Evolutionary conservation across 2,888 invertebrate species (phyloP).

Genomic region (Geotrupes spiniger): DNA sequence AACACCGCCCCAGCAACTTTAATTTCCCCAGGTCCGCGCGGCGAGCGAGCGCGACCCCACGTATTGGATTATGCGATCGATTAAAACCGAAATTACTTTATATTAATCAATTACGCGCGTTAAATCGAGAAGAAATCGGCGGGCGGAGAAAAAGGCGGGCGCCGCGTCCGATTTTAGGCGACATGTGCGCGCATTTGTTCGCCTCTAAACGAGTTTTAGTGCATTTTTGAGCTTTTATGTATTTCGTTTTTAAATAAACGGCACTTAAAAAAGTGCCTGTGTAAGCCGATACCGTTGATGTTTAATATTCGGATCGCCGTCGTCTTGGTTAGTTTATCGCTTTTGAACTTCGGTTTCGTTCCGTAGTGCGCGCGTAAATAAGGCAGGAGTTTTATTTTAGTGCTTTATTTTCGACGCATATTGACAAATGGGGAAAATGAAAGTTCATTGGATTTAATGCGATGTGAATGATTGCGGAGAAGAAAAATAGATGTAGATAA

Average conservation of each 20-base stretch:
- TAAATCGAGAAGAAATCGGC: slow-evolving; percentile 21
- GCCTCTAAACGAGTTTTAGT: slow-evolving; percentile 18
- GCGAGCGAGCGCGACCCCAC: slow-evolving; percentile 9
- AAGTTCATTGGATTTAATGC: too few species aligned
- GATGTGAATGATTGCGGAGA: too few species aligned
- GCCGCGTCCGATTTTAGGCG: background rate
- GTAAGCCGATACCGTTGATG: slow-evolving; percentile 17
- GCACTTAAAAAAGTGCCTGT: slow-evolving; percentile 20
- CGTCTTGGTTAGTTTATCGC: too few species aligned
- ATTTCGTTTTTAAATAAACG: slow-evolving; percentile 20
- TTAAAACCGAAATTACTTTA: slow-evolving; percentile 28
- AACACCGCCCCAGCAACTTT: slow-evolving; percentile 27
- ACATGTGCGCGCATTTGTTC: slow-evolving; percentile 19
- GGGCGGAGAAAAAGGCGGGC: background rate
- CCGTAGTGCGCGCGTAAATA: too few species aligned
- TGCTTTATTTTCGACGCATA: too few species aligned
- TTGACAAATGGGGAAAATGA: too few species aligned
- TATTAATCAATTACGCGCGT: slow-evolving; percentile 27
- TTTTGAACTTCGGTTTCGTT: too few species aligned
- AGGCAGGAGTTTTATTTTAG: too few species aligned
- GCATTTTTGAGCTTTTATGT: slow-evolving; percentile 17
- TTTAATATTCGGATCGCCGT: too few species aligned
- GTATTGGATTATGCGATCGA: slow-evolving; percentile 30
- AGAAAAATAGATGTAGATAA: too few species aligned
- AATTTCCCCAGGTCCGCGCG: slow-evolving; percentile 20